Percentiles rank a stretch among this genome's conserved stretches.
These are phyloP conservation scores for Phaonia tiefii DNA, from an alignment of 2,888 invertebrate genomes.

Conservation along the genomic window DNA sequence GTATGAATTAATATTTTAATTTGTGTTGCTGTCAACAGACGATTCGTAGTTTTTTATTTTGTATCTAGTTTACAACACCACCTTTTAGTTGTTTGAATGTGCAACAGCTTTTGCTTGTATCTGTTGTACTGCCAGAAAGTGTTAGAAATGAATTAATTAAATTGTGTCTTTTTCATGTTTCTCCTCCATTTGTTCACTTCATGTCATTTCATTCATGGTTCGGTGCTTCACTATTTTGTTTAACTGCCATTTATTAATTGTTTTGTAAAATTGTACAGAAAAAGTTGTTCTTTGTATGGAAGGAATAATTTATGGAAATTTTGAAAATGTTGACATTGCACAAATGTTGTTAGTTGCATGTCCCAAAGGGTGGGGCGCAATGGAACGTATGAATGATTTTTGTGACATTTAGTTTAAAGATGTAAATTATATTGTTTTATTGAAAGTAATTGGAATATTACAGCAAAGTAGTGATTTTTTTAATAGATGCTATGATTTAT, in stretches of 20 bases:
- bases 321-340: constrained; percentile 42
- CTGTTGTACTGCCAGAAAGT: constrained; percentile 28
- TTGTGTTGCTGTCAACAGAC: neutral
- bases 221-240: constrained; percentile 5
- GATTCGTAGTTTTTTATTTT: neutral
- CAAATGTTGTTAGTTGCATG: constrained; percentile 38
- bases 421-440: no score
- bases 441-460: no score
- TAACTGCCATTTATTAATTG: constrained; percentile 62
- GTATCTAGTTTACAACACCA: neutral
- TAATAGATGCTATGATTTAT: no score
- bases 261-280: constrained; percentile 55
- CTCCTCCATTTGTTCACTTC: constrained; percentile 11
- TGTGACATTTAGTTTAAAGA: no score
- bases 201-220: constrained; percentile 14
- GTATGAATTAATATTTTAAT: constrained; percentile 9
- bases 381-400: no score
- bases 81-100: neutral
- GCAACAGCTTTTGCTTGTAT: neutral
- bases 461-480: no score
- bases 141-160: constrained; percentile 57
- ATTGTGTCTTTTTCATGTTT: constrained; percentile 48
- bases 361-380: no score
- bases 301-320: neutral
- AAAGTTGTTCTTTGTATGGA: constrained; percentile 50